These are phyloP conservation scores for Ypsolopha scabrella DNA, from an alignment of 2,888 invertebrate species.

Conservation along the genomic window DNA sequence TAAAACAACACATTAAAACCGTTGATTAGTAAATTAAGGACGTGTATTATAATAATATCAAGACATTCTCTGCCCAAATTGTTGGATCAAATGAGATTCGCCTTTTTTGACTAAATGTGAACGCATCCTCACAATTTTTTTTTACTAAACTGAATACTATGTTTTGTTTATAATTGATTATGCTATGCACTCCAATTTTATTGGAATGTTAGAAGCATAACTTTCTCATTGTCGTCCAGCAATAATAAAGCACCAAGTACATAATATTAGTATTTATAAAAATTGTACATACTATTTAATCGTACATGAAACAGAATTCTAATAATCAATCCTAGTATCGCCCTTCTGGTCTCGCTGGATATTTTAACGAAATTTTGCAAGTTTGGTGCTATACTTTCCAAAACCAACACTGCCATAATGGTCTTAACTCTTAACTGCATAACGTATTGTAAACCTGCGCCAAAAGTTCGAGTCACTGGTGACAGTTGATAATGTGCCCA, in stretches of 20 bases:
- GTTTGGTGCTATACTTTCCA: not conserved
- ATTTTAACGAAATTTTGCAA: not conserved
- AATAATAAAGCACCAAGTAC: not conserved
- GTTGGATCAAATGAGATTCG: too few relatives aligned
- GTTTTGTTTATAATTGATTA: too few relatives aligned
- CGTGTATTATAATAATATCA: not conserved
- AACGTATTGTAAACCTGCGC: too few relatives aligned
- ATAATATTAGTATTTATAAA: not conserved
- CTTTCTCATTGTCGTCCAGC: not conserved
- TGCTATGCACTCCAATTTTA: not conserved
- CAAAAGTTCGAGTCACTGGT: too few relatives aligned
- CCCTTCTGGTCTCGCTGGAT: not conserved
- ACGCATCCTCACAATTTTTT: not conserved
- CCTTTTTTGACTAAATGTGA: not conserved
- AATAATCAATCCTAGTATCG: not conserved
- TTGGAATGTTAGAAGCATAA: not conserved
- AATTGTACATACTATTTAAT: not conserved
- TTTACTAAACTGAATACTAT: not conserved
- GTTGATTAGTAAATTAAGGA: not conserved
- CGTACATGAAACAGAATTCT: too few relatives aligned
- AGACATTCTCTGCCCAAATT: too few relatives aligned
- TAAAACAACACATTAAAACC: not conserved
- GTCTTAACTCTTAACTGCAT: too few relatives aligned
- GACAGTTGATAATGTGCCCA: too few relatives aligned
- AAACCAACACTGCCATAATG: not conserved